Base-by-base conservation (phyloP, 2,888 invertebrate species). In the Smittia aterrima region DNA sequence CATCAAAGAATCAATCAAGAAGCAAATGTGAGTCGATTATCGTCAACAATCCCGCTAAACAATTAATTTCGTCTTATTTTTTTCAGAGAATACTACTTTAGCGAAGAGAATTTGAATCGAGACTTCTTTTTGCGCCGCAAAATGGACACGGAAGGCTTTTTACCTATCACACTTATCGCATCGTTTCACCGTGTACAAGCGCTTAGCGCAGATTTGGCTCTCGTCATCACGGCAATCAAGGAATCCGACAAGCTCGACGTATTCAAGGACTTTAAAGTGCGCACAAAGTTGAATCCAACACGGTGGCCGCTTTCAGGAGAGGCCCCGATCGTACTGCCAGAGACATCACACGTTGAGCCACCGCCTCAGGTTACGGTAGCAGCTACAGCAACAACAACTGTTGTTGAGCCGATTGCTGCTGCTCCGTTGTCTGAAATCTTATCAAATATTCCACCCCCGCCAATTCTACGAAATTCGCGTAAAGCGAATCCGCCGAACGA, bases 1-100 rank as follows among this genome's bases (percentile, higher is more conserved):
- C 76, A 84, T 95, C 11, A 93, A 92, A 83, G 94, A 94, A 76
- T 89, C 91, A 77, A 90, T 96, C 77, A 91, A 89, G 82, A 94
- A 94, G 79, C 96, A 96, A 85, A 92, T 96, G 95, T 95, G 84
- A 90, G 92, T 88, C 74, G 54, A 70, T 66, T 58, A 76, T 74
- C 74, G 16, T 66, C 75, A 32, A 32, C 32, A 32, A 32, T 32
- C 32, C 32, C 32, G 32, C 32, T 32, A 32, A 32, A 32, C 32
- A 32, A 32, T 32, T 32, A 32, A 32, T 32, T 32, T 32, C 32
- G 32, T 32, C 32, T 32, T 32, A 32, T 32, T 32, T 32, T 24
- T 85, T 87, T 47, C 86, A 98, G 98, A 81, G 98, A 99, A 85
- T 99, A 99, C 85, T 99, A 99, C 88, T 98, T 99, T 86, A 96